A percentile compares a stretch with the other conserved stretches of the same genome.
Evolutionary conservation across 2,113 vertebrate species (phyloP).

Genomic region (Callionymus lyra): DNA sequence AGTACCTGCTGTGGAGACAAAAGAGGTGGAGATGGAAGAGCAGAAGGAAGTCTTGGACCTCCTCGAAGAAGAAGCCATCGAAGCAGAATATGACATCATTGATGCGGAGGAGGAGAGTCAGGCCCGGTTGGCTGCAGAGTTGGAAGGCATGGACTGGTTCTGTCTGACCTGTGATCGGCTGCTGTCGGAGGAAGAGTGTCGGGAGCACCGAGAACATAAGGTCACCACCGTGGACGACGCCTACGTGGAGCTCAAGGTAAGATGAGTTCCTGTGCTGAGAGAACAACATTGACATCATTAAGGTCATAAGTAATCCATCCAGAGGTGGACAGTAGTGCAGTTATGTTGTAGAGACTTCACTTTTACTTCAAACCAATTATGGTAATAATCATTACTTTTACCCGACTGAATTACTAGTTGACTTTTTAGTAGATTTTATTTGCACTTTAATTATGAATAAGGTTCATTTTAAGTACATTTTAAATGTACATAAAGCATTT

Average conservation of each 20-base stretch:
- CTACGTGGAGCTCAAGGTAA: constrained; percentile 78
- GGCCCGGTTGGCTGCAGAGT: constrained; percentile 65
- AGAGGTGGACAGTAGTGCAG: too few species aligned
- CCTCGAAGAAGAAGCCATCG: constrained; percentile 53
- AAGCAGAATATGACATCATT: constrained; percentile 69
- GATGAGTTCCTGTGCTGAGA: not conserved
- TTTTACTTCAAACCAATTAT: too few species aligned
- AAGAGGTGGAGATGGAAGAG: constrained; percentile 7
- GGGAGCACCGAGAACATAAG: constrained; percentile 75
- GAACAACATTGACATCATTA: too few species aligned
- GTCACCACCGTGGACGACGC: constrained; percentile 74
- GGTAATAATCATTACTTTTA: too few species aligned
- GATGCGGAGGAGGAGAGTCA: constrained; percentile 68
- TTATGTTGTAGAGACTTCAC: too few species aligned
- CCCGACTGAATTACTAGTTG: too few species aligned
- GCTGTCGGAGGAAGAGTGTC: constrained; percentile 74
- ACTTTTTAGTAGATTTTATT: too few species aligned
- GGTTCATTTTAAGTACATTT: too few species aligned
- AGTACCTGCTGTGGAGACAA: constrained; percentile 7
- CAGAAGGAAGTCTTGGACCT: constrained; percentile 20
- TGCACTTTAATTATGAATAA: too few species aligned
- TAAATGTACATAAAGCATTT: too few species aligned
- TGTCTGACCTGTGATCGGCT: constrained; percentile 79
- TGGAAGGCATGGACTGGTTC: constrained; percentile 74
- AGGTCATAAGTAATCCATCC: too few species aligned